Conservation (phyloP, 92 coral and sea anemone species). For the Palythoa caribaeorum region DNA sequence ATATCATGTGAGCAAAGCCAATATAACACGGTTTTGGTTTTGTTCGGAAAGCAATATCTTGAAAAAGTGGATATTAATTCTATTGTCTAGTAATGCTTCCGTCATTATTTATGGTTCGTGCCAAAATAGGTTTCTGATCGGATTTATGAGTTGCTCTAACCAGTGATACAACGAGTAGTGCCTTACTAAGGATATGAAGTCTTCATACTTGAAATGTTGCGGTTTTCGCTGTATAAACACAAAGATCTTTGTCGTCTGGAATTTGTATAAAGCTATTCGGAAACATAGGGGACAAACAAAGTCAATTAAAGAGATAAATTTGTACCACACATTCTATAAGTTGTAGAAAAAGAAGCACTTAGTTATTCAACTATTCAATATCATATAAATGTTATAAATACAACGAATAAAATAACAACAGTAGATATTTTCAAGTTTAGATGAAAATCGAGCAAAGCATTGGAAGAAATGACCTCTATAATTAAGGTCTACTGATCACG, state of each 20-base stretch:
- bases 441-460: too few species aligned
- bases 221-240: background rate
- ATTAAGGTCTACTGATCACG: too few species aligned
- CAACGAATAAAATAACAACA: too few species aligned
- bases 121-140: background rate
- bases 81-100: background rate
- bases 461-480: too few species aligned
- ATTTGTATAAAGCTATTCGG: background rate
- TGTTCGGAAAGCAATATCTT: background rate
- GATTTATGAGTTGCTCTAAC: background rate
- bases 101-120: background rate
- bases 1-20: background rate
- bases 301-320: too few species aligned
- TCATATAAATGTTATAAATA: too few species aligned
- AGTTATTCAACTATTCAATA: too few species aligned
- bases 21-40: background rate
- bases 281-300: too few species aligned
- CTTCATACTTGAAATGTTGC: background rate
- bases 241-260: background rate
- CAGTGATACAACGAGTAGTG: background rate
- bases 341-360: too few species aligned
- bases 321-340: too few species aligned
- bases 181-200: background rate
- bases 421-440: too few species aligned
- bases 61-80: background rate